These are phyloP conservation scores for Nansenia antarctica DNA, from an alignment of 2,113 vertebrate species.

Conservation along the genomic window DNA sequence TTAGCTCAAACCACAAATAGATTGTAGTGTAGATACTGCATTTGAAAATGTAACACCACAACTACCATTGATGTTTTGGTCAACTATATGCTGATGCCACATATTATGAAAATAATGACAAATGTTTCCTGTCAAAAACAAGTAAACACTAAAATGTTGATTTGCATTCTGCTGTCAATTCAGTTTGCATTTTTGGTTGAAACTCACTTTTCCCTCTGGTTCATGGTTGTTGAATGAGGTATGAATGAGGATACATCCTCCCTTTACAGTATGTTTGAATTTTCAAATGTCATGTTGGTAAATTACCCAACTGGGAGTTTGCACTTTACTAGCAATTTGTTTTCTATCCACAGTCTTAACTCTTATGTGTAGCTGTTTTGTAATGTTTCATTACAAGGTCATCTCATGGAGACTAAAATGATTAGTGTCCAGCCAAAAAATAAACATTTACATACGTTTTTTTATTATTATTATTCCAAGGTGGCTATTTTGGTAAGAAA, in stretches of 20 bases:
- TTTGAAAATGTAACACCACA: background rate
- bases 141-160: background rate
- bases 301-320: background rate
- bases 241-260: no score
- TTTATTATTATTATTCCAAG: conserved; percentile 19
- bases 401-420: background rate
- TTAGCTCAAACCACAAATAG: background rate
- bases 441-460: background rate
- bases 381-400: conserved; percentile 5
- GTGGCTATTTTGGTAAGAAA: conserved; percentile 7
- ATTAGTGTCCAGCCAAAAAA: background rate
- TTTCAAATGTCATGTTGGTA: background rate
- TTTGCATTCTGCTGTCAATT: background rate
- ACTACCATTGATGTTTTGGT: background rate
- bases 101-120: background rate
- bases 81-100: background rate
- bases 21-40: background rate
- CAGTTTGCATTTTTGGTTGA: no score
- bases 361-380: background rate
- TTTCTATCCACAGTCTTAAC: background rate
- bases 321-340: background rate
- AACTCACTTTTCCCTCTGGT: no score
- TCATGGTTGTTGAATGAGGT: no score
- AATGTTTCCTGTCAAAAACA: background rate
- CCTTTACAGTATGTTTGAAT: no score